Evolutionary conservation across 2,888 invertebrate species (phyloP).

Genomic region (Synergus laeviventris): DNA sequence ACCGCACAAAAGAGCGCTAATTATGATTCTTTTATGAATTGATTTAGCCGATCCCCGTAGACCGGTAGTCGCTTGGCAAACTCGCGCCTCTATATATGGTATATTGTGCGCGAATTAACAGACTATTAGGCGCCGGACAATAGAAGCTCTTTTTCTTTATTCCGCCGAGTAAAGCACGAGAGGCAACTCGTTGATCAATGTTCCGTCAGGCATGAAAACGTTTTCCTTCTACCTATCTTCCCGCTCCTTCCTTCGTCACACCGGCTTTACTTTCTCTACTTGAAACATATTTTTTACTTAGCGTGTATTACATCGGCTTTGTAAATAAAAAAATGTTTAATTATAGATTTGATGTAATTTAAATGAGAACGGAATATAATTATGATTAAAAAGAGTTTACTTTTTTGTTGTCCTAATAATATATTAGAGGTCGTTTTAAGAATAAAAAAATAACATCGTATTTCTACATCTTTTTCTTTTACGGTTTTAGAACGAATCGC

Average conservation of each 20-base stretch:
- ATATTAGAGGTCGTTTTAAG: too few species aligned
- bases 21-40: slow-evolving; percentile 75
- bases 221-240: slow-evolving; percentile 25
- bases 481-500: too few species aligned
- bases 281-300: not conserved
- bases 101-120: slow-evolving; percentile 74
- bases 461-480: too few species aligned
- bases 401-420: too few species aligned
- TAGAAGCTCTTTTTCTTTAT: slow-evolving; percentile 63
- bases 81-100: slow-evolving; percentile 68
- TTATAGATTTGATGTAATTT: too few species aligned
- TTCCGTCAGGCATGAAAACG: slow-evolving; percentile 37
- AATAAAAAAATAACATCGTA: too few species aligned
- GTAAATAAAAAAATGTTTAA: too few species aligned
- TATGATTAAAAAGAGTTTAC: too few species aligned
- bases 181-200: slow-evolving; percentile 51
- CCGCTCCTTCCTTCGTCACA: not conserved
- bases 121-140: slow-evolving; percentile 73
- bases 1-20: slow-evolving; percentile 72
- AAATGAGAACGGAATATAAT: too few species aligned
- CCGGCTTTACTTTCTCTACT: slow-evolving; percentile 18
- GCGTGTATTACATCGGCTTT: not conserved
- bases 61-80: slow-evolving; percentile 63
- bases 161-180: slow-evolving; percentile 48
- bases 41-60: slow-evolving; percentile 69